A percentile compares a stretch with the other conserved stretches of the same genome.
Evolutionary conservation across 2,888 invertebrate genomes (phyloP).

Genomic region (Eupithecia inturbata): DNA sequence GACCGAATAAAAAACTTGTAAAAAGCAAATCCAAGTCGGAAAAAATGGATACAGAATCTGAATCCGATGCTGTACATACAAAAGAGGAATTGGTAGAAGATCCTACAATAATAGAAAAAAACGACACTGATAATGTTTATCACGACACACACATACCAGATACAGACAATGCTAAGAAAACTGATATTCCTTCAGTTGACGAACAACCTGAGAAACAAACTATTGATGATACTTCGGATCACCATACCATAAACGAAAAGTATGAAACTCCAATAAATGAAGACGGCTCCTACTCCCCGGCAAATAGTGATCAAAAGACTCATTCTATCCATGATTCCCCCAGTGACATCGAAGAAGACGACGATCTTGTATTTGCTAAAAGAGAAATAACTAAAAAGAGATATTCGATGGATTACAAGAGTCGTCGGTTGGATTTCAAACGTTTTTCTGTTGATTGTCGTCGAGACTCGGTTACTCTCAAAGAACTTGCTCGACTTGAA

Average conservation of each 20-base stretch:
- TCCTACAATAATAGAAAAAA: slow-evolving; percentile 36
- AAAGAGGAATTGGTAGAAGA: slow-evolving; percentile 53
- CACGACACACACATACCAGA: slow-evolving; percentile 34
- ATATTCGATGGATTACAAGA: slow-evolving; percentile 76
- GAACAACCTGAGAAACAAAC: slow-evolving; percentile 14
- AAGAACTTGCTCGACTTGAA: slow-evolving; percentile 71
- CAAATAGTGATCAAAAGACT: slow-evolving; percentile 50
- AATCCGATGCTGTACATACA: slow-evolving; percentile 51
- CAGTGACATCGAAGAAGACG: slow-evolving; percentile 59
- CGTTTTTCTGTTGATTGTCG: slow-evolving; percentile 76
- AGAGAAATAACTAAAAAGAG: slow-evolving; percentile 69
- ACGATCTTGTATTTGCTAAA: slow-evolving; percentile 63
- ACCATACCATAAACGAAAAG: slow-evolving; percentile 35
- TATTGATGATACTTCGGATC: slow-evolving; percentile 15
- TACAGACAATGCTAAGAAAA: slow-evolving; percentile 11
- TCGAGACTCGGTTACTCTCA: slow-evolving; percentile 70
- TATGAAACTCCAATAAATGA: slow-evolving; percentile 22
- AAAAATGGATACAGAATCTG: slow-evolving; percentile 65
- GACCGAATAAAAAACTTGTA: slow-evolving; percentile 78
- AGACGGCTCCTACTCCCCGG: slow-evolving; percentile 35
- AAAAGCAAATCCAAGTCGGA: slow-evolving; percentile 77
- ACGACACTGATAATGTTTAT: slow-evolving; percentile 34
- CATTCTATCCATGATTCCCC: slow-evolving; percentile 52
- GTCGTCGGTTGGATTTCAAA: slow-evolving; percentile 72
- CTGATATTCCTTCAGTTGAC: slow-evolving; percentile 7